A percentile compares a stretch with the other conserved stretches of the same genome.
phyloP scores from a whole-genome alignment of 2,113 vertebrate species.

The Neolamprologus brichardi region DNA sequence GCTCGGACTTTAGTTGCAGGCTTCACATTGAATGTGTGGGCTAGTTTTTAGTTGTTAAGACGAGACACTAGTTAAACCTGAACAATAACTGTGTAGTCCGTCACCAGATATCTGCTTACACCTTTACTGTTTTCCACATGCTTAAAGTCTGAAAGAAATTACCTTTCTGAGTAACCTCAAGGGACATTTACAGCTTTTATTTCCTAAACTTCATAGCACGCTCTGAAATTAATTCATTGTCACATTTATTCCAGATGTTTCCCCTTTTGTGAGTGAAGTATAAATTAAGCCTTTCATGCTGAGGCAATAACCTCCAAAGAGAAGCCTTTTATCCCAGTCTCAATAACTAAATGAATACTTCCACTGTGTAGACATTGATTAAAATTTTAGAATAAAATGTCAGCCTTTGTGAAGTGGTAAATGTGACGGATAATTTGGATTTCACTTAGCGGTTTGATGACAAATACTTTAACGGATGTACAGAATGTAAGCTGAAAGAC shows the following conservation, averaged over 20 bases:
- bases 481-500: background rate
- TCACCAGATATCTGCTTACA: background rate
- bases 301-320: background rate
- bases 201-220: background rate
- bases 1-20: background rate
- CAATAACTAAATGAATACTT: background rate
- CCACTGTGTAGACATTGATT: background rate
- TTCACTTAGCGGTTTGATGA: background rate
- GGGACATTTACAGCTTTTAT: background rate
- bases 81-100: background rate
- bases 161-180: background rate
- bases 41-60: background rate
- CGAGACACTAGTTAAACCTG: background rate
- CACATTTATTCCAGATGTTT: background rate
- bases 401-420: background rate
- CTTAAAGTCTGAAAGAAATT: background rate
- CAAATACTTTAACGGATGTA: background rate
- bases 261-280: background rate
- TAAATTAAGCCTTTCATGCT: background rate
- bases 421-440: background rate
- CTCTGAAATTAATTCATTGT: background rate
- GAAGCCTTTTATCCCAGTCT: background rate
- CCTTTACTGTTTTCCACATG: background rate
- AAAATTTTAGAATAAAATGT: background rate
- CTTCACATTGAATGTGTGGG: background rate